Base-by-base conservation (phyloP, 2,797 vertebrate genomes). In the Arnoldichthys spilopterus region DNA sequence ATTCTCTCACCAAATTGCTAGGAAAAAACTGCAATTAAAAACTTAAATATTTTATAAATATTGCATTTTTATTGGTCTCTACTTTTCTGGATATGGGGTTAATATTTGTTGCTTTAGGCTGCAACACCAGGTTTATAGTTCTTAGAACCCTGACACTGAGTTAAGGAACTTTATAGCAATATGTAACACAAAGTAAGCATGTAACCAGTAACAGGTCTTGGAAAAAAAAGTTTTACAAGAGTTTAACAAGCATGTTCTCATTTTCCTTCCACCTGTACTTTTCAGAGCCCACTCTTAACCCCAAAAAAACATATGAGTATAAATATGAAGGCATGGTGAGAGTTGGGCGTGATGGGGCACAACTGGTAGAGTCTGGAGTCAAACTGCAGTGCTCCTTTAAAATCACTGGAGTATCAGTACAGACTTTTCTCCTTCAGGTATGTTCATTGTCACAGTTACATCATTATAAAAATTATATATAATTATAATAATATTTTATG, bases 341-440 rank as follows among this genome's bases (percentile, higher is more conserved):
- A 59, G 86, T 93, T 56, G 92, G 94, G 62, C 89, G 93, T 15
- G 90, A 89, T 61, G 86, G 91, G 77, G 82, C 90, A 76, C 91
- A 91, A 85, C 84, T 94, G 9, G 89, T 92, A 6, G 94, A 92
- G 89, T 88, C 94, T 82, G 93, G 91, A 0, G 84, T 93, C 58
- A 93, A 86, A 89, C 86, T 96, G 69, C 88, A 59, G 11, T 93
- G 94, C 87, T 93, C 89, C 83, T 85, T 93, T 66, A 91, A 94
- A 87, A 95, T 97, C 78, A 82, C 47, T 58, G 91, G 92, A 58
- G 85, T 88, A 64, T 91, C 90, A 6, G 80, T 89, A 73, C 88
- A 93, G 81, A 91, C 83, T 0, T 95, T 92, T 85, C 64, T 92
- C 72, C 93, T 96, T 78, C 92, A 92, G 94, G 93, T 96, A 90